Evolutionary conservation across 2,888 invertebrate genomes (phyloP), one percentile per base, ranked within the genome.

Genomic region (Cheilosia scutellata): DNA sequence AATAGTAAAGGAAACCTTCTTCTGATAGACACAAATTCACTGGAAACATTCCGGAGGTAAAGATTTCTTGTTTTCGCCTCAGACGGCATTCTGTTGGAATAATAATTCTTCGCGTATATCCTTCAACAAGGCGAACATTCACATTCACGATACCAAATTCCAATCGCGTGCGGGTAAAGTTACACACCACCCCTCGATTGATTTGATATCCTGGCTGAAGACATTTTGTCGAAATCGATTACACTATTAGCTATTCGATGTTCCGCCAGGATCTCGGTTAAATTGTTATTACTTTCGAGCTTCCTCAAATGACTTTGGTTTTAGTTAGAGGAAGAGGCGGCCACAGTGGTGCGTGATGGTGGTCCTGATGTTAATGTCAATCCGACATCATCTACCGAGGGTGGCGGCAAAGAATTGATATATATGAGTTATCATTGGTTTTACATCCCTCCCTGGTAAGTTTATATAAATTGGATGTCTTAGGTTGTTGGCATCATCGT

Each of bases 261-360:
- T 71, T 78, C 58, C 33, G 42, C 20, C 20, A 51, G 58, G 47
- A 66, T 78, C 72, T 82, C 55, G 65, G 78, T 78, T 82, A 78
- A 82, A 72, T 72, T 65, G 72, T 77, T 71, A 72, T 82, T 82
- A 42, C 58, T 53, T 9, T 42, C 25, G 65, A 65, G 65, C 33
- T 68, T 29, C 16, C 58, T 51, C 31, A 27, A 62, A 42, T 57
- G 13, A 57, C 63, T 47, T 49, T 63, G 16, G 29, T 53, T 5
- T 25, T 51, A 4, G 44, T 4, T 9, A 25, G 16, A 16, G 16
- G 16, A 16, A 16, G 47, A 16, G 7, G 42, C 13, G 47, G 47
- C 2, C 3, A 20, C 16, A 7, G 47, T 0, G 6, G 40, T 27
- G n/a, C n/a, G 31, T 31, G 42, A 37, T 31, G 47, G 13, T 58